Conservation (phyloP, 2,797 vertebrate genomes). For the Ceryle rudis region DNA sequence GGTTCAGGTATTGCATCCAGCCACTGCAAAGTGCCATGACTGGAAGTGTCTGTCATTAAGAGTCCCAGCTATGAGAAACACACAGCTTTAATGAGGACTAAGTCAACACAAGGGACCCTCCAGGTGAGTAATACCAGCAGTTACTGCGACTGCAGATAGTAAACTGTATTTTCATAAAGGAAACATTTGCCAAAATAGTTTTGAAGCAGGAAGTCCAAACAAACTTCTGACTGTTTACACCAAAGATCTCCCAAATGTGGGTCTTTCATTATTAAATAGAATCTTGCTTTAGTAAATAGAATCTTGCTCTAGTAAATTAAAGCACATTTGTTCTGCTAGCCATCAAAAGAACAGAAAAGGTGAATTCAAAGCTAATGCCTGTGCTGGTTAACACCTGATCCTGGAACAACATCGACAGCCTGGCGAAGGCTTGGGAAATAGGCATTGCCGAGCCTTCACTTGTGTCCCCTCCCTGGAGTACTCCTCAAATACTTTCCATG, state of each 20-base stretch:
- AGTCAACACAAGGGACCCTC: neutral
- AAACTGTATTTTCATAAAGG: neutral
- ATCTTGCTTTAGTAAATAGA: neutral
- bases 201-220: neutral
- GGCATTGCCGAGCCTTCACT: neutral
- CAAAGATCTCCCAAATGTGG: fast-evolving
- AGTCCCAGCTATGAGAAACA: neutral
- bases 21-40: neutral
- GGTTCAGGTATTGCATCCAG: neutral
- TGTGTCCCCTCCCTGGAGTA: neutral
- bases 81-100: neutral
- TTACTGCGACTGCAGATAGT: neutral
- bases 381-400: neutral
- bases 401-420: neutral
- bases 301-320: too few relatives aligned
- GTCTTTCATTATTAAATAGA: neutral
- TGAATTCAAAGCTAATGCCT: neutral
- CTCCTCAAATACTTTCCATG: neutral
- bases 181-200: neutral
- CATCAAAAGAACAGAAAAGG: neutral
- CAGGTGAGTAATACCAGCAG: neutral
- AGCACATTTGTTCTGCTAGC: neutral
- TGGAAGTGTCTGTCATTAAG: neutral
- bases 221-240: neutral
- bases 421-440: neutral